A percentile compares a stretch with the other conserved stretches of the same genome.
Evolutionary conservation across 1,140 invertebrate genomes (phyloP).

Genomic region (Dufourea novaeangliae): DNA sequence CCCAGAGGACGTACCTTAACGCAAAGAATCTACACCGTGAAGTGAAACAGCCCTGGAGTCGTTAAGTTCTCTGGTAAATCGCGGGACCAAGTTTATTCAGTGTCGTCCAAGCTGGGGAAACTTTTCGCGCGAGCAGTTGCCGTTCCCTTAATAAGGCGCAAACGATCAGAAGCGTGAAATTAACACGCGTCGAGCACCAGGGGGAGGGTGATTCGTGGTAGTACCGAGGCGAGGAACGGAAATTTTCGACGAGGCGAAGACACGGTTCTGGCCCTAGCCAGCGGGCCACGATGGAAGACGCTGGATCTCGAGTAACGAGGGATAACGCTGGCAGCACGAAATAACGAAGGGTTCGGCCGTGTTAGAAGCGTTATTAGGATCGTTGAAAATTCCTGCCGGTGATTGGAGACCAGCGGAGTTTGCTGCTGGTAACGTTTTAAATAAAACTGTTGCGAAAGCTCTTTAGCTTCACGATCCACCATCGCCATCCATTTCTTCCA

Average conservation of each 20-base stretch:
- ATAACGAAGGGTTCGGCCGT: constrained; percentile 13
- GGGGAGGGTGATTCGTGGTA: background rate
- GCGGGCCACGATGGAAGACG: background rate
- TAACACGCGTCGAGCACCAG: constrained; percentile 3
- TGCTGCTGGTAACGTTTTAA: background rate
- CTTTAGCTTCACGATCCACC: too few relatives aligned
- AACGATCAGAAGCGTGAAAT: constrained; percentile 10
- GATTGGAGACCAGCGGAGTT: background rate
- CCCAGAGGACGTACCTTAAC: background rate
- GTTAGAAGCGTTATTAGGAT: constrained; percentile 35
- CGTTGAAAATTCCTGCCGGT: constrained; percentile 7
- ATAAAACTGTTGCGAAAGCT: background rate
- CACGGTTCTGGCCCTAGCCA: too few relatives aligned
- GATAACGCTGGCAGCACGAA: constrained; percentile 23
- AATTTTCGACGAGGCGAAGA: background rate
- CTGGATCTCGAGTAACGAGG: background rate
- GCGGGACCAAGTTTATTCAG: background rate
- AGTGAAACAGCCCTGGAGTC: background rate
- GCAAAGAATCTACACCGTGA: background rate
- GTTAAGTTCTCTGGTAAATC: background rate
- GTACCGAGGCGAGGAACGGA: background rate
- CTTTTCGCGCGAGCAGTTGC: background rate
- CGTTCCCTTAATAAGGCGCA: background rate
- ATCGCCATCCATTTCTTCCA: too few relatives aligned
- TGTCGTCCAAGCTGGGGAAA: background rate